Evolutionary conservation across 1,140 invertebrate species (phyloP).

Genomic region (Halesus radiatus): DNA sequence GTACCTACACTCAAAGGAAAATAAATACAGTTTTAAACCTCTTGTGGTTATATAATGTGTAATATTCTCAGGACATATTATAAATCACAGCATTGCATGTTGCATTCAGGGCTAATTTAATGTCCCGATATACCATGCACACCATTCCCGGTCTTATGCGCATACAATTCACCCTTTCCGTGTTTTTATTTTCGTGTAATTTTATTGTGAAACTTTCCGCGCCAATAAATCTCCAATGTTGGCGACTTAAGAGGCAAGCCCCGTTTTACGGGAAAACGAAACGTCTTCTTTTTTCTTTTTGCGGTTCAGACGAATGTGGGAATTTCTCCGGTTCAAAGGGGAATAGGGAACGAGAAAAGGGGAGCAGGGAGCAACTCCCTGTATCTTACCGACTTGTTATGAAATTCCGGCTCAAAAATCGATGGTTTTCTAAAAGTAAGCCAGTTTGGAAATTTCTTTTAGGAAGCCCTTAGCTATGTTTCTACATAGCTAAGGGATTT

Average conservation of each 20-base stretch:
- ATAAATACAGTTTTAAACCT: too few relatives aligned
- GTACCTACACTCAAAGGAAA: too few relatives aligned
- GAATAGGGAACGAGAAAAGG: background rate
- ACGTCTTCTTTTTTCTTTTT: conserved; percentile 29
- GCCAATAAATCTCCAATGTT: conserved; percentile 33
- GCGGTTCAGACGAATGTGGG: conserved; percentile 20
- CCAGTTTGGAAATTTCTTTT: too few relatives aligned
- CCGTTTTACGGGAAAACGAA: conserved; percentile 9
- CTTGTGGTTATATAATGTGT: too few relatives aligned
- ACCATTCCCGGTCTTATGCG: background rate
- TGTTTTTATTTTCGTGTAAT: conserved; percentile 29
- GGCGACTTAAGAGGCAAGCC: conserved; percentile 41
- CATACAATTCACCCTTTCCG: conserved; percentile 27
- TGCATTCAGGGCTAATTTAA: too few relatives aligned
- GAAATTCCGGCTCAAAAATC: too few relatives aligned
- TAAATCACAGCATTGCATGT: too few relatives aligned
- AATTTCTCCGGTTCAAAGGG: background rate
- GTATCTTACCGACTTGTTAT: conserved; percentile 16
- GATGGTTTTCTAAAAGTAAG: too few relatives aligned
- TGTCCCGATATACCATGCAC: background rate
- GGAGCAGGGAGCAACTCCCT: background rate
- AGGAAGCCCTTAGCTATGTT: too few relatives aligned
- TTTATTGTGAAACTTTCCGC: conserved; percentile 32
- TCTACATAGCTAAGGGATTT: too few relatives aligned
- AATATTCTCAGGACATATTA: too few relatives aligned